phyloP scores from a whole-genome alignment of 1,140 invertebrate genomes.

The Drosophila watanabei region DNA sequence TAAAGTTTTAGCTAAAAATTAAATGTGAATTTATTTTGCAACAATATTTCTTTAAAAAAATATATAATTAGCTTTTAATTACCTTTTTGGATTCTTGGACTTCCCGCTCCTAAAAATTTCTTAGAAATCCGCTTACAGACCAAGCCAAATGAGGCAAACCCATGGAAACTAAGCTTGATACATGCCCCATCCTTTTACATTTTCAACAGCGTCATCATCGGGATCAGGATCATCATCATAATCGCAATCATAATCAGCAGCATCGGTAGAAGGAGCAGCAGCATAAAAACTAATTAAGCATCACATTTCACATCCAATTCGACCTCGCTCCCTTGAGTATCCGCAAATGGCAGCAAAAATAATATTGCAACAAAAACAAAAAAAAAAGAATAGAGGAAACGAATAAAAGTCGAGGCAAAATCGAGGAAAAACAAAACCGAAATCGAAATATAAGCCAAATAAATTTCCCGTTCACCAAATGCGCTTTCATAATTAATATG shows the following conservation, averaged over 20 bases:
- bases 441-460: constrained; percentile 83
- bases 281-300: constrained; percentile 79
- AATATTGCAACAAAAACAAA: constrained; percentile 17
- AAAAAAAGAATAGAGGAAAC: not conserved
- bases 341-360: constrained; percentile 38
- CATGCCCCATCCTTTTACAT: not conserved
- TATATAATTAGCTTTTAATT: too few relatives aligned
- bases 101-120: not conserved
- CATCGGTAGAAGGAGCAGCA: constrained; percentile 33
- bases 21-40: not conserved
- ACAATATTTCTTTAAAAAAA: not conserved
- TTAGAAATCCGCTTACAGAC: constrained; percentile 16
- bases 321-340: constrained; percentile 50
- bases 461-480: constrained; percentile 76
- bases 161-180: constrained; percentile 14
- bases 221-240: constrained; percentile 43
- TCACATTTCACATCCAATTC: constrained; percentile 80
- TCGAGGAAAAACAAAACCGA: constrained; percentile 32
- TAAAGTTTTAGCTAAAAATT: not conserved
- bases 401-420: constrained; percentile 15
- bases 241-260: constrained; percentile 13
- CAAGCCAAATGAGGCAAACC: not conserved
- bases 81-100: not conserved
- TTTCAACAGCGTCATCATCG: constrained; percentile 36
- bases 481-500: constrained; percentile 83